Percentiles rank a stretch among this genome's conserved stretches.
These are phyloP conservation scores for Drosophila infuscata DNA, from an alignment of 2,888 invertebrate species.

Conservation along the genomic window DNA sequence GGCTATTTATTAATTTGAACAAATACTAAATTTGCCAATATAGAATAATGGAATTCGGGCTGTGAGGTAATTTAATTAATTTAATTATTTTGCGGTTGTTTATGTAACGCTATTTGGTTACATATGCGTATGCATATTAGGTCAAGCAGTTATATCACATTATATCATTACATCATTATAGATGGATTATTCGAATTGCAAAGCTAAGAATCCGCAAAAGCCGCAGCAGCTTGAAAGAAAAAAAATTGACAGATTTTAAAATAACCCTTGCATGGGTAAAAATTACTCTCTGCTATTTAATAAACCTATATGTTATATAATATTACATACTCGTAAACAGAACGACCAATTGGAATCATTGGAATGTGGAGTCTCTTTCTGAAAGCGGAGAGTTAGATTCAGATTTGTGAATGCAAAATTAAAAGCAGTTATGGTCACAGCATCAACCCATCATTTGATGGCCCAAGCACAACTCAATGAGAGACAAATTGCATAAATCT, in stretches of 20 bases:
- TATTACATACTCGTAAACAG: neutral
- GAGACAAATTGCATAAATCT: constrained; percentile 13
- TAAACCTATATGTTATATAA: neutral
- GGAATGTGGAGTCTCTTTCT: neutral
- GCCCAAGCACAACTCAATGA: constrained; percentile 45
- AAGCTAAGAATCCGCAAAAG: neutral
- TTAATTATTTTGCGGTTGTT: neutral
- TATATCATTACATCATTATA: neutral
- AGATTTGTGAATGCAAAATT: constrained; percentile 14
- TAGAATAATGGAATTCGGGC: neutral
- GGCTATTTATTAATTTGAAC: neutral
- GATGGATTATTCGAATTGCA: neutral
- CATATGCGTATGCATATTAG: neutral
- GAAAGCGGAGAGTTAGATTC: neutral
- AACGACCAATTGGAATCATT: neutral
- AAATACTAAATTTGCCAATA: neutral
- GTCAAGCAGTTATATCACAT: neutral
- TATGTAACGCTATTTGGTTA: neutral
- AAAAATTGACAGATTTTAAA: neutral
- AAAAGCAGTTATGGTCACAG: constrained; percentile 18
- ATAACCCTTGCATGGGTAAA: neutral
- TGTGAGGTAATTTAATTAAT: neutral
- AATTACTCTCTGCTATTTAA: neutral
- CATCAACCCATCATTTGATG: constrained; percentile 32
- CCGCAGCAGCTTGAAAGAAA: neutral